These are phyloP conservation scores for Azemiops feae DNA, from an alignment of 2,113 vertebrate species.

Conservation along the genomic window DNA sequence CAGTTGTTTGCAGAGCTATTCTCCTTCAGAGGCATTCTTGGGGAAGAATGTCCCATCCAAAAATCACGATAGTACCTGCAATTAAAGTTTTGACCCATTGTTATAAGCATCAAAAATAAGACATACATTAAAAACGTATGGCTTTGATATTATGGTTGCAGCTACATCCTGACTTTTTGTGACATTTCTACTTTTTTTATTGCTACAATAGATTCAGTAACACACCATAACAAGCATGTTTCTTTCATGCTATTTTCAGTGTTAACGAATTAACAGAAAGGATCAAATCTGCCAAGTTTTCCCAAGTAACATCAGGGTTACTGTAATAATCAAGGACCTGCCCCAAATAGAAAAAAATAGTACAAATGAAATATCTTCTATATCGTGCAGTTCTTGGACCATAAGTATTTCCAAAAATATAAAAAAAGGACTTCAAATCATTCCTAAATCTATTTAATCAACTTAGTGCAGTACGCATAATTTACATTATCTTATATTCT, in stretches of 20 bases:
- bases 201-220: neutral
- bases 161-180: neutral
- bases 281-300: neutral
- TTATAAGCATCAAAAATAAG: neutral
- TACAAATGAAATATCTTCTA: neutral
- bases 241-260: conserved; percentile 4
- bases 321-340: neutral
- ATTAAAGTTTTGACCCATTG: neutral
- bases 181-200: neutral
- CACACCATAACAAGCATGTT: neutral
- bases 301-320: neutral
- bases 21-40: neutral
- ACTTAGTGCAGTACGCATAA: neutral
- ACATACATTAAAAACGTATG: neutral
- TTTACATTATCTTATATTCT: neutral
- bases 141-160: neutral
- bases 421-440: neutral
- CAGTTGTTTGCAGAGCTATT: neutral
- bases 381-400: neutral
- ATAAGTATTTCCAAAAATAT: neutral
- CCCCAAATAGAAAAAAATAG: neutral
- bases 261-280: neutral
- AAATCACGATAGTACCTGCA: neutral
- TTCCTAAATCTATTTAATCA: neutral
- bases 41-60: neutral